Evolutionary conservation across 1,140 invertebrate genomes (phyloP).

Genomic region (Rhyacophila brunnea): DNA sequence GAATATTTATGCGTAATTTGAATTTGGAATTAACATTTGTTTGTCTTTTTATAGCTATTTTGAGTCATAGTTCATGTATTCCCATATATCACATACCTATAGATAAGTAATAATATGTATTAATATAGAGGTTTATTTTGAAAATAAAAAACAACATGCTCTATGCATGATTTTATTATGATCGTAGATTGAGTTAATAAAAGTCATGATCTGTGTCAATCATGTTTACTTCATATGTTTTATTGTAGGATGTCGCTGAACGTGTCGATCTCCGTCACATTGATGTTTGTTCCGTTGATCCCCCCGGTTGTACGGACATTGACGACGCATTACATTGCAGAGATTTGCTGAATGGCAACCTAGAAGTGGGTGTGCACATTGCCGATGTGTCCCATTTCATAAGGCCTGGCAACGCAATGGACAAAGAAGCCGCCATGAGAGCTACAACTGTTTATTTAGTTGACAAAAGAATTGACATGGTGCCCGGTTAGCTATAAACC

Average conservation of each 20-base stretch:
- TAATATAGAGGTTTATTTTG: too few species aligned
- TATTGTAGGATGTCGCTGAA: constrained; percentile 72
- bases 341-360: constrained; percentile 70
- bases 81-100: too few species aligned
- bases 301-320: constrained; percentile 98
- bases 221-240: too few species aligned
- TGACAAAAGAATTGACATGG: constrained; percentile 87
- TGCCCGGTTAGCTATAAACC: constrained; percentile 62
- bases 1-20: too few species aligned
- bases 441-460: constrained; percentile 91
- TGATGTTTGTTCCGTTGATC: constrained; percentile 95
- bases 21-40: too few species aligned
- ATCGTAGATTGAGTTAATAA: too few species aligned
- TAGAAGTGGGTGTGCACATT: constrained; percentile 93
- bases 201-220: too few species aligned
- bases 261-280: constrained; percentile 82
- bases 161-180: too few species aligned
- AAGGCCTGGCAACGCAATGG: constrained; percentile 81
- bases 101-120: too few species aligned
- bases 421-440: constrained; percentile 80
- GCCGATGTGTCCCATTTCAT: constrained; percentile 96
- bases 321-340: constrained; percentile 96
- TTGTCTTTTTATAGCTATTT: too few species aligned
- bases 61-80: too few species aligned
- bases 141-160: too few species aligned